Evolutionary conservation across 2,113 vertebrate species (phyloP), one percentile per base, ranked within the genome.

Genomic region (Perca flavescens): DNA sequence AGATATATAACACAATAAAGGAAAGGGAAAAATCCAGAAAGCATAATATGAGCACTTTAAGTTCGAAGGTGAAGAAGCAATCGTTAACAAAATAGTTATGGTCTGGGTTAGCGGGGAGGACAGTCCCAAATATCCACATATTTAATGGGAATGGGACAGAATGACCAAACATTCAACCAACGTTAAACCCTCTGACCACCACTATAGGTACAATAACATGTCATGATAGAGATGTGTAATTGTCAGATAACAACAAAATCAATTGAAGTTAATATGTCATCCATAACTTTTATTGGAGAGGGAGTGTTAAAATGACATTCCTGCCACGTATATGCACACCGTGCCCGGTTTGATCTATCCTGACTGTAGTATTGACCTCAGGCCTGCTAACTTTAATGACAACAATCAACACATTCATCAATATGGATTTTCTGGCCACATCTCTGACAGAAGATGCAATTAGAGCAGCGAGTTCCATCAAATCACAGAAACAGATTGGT

Each of bases 321-420:
- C 46, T 68, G 28, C 28, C 28, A 28, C 28, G 28, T 28, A 71
- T 69, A 69, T 77, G 50, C 68, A 69, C 14, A 15, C 28, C 5
- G 28, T 61, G 56, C 68, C 70, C 25, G 54, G 54, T 50, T 67
- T 79, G 78, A 79, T 89, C 83, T 61, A 40, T 80, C 53, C 49
- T 46, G 75, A 63, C 46, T 61, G 72, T 21, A 28, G 65, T 74
- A 82, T 63, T 74, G 79, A 81, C 77, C 54, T 36, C 40, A 54
- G 28, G 63, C 72, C 70, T 21, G 46, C 28, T 58, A 49, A 83
- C 67, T 63, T 77, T 66, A 73, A 82, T 72, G 67, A 58, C 66
- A 80, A 82, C 80, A 82, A 88, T 83, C 22, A 70, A 81, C 62
- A 80, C 83, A 88, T 89, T 75, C 83, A 85, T 91, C 83, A 88